A percentile compares a stretch with the other conserved stretches of the same genome.
phyloP scores from a whole-genome alignment of 2,888 invertebrate species.

The Aproaerema taeniolella region DNA sequence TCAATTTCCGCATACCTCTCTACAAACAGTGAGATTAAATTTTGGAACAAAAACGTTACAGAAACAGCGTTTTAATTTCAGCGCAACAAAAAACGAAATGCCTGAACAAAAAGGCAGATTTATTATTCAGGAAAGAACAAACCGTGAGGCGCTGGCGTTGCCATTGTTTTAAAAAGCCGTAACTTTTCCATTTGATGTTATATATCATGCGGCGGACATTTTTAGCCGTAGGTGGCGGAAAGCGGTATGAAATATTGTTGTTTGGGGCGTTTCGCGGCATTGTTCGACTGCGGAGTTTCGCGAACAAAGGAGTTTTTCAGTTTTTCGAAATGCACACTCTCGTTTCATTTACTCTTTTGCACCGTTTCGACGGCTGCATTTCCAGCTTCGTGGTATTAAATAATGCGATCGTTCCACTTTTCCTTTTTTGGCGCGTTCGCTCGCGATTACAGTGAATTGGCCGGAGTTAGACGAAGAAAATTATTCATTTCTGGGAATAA shows the following conservation, averaged over 20 bases:
- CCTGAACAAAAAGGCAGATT: constrained; percentile 38
- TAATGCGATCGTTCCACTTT: constrained; percentile 64
- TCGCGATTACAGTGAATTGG: constrained; percentile 32
- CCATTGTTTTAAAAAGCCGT: constrained; percentile 73
- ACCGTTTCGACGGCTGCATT: constrained; percentile 68
- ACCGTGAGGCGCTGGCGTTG: constrained; percentile 42
- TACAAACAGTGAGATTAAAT: constrained; percentile 14
- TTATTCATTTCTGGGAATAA: no score
- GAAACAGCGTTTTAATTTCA: constrained; percentile 7
- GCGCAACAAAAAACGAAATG: constrained; percentile 19
- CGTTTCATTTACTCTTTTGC: constrained; percentile 77
- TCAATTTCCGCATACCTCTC: constrained; percentile 10
- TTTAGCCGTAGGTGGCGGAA: constrained; percentile 77
- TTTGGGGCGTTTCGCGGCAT: constrained; percentile 68
- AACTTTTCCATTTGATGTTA: constrained; percentile 73
- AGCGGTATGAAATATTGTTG: constrained; percentile 76
- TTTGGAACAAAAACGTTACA: constrained; percentile 10
- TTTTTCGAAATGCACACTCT: constrained; percentile 71
- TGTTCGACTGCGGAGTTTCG: constrained; percentile 64
- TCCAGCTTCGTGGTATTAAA: constrained; percentile 69
- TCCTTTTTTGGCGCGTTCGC: constrained; percentile 45
- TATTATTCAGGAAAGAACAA: constrained; percentile 54
- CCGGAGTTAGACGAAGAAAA: no score
- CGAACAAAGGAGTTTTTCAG: constrained; percentile 74
- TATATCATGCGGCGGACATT: constrained; percentile 74